Evolutionary conservation across 2,888 invertebrate genomes (phyloP), one percentile per base, ranked within the genome.

Genomic region (Neria commutata): DNA sequence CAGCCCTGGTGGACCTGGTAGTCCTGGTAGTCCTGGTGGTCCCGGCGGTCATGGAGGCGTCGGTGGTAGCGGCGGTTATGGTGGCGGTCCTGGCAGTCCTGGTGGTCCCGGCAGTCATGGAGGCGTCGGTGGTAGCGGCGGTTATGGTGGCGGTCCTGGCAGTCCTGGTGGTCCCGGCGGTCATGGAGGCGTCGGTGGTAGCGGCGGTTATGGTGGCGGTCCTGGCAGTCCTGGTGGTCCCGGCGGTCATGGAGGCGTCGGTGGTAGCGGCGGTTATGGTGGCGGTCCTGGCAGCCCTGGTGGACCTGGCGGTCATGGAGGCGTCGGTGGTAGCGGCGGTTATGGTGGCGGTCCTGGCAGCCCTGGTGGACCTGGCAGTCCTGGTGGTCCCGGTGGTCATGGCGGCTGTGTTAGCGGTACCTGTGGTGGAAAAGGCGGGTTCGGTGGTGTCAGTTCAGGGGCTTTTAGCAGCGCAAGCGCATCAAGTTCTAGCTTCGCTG

Each of bases 331-430:
- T 86, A 58, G 83, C 85, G 23, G 84, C 87, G 54, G 85, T 89
- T 8, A 87, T 86, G 73, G 86, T 86, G 2, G 81, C 87, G 26
- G 89, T 88, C 58, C 85, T 90, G 52, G 88, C 2, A 56, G 61
- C 3, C 10, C 17, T 11, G 60, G 62, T 2, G 60, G 62, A 1
- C 3, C 25, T 8, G 62, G 65, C 5, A 62, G 63, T 6, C 11
- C 53, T 3, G n/a, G 25, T 49, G 26, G 14, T 26, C 14, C 5
- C 21, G 55, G 64, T 1, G 55, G 48, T 2, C 16, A 52, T 29
- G 45, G 54, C 25, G 58, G 62, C 34, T 33, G 37, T 42, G 54
- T 51, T 11, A 47, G 51, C 14, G 56, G 54, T 17, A 58, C 58
- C 1, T 19, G 1, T 42, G 42, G 42, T 19, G 42, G 42, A 6